These are phyloP conservation scores for Craterocephalus amniculus DNA, from an alignment of 2,797 vertebrate species.

Conservation along the genomic window DNA sequence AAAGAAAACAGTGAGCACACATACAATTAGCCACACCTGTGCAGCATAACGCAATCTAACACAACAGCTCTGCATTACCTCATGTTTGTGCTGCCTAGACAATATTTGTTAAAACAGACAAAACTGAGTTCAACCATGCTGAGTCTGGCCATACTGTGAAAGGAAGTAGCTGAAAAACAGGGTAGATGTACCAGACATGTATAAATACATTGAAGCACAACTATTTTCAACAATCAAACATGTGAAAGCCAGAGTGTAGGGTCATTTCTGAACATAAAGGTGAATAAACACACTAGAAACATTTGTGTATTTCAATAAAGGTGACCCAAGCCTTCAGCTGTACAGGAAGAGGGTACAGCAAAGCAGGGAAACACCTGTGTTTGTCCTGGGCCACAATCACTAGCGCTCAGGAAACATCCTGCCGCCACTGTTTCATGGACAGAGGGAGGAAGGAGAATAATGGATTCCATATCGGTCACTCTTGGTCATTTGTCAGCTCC, in stretches of 20 bases:
- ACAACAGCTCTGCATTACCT: slow-evolving; percentile 6
- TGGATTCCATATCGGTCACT: slow-evolving; percentile 34
- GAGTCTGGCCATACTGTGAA: background rate
- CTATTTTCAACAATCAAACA: slow-evolving; percentile 12
- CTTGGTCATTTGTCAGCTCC: slow-evolving; percentile 23
- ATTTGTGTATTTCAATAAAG: slow-evolving; percentile 42
- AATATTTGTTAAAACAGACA: background rate
- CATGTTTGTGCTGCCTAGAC: background rate
- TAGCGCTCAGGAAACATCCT: slow-evolving; percentile 74
- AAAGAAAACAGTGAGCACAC: slow-evolving; percentile 1
- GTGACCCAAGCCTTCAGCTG: slow-evolving; percentile 58
- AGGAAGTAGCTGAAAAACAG: background rate
- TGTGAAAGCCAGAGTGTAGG: background rate
- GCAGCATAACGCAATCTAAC: background rate
- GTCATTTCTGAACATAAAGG: slow-evolving; percentile 33
- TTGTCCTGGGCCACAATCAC: slow-evolving; percentile 75
- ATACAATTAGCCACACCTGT: slow-evolving; percentile 7
- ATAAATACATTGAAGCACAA: background rate
- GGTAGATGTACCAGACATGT: background rate
- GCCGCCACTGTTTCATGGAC: slow-evolving; percentile 43
- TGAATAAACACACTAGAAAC: slow-evolving; percentile 57
- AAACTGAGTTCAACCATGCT: background rate
- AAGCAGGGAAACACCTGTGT: slow-evolving; percentile 83
- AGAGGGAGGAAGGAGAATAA: slow-evolving; percentile 61
- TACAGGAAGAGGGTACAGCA: slow-evolving; percentile 70